A percentile compares a stretch with the other conserved stretches of the same genome.
phyloP scores from a whole-genome alignment of 2,113 vertebrate species.

The Eira barbara region DNA sequence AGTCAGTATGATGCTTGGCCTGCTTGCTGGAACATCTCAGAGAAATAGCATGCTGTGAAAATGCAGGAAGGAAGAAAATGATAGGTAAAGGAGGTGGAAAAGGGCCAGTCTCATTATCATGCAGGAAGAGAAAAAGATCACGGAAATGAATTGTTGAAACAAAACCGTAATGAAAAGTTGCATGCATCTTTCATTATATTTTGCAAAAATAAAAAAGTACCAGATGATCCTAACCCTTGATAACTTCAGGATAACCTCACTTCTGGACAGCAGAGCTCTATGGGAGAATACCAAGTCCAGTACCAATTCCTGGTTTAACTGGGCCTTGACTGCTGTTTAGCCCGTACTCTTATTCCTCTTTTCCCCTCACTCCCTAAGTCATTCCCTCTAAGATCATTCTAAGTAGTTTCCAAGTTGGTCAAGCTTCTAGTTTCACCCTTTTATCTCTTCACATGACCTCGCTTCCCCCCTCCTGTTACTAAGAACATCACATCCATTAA shows the following conservation, averaged over 20 bases:
- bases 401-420: neutral
- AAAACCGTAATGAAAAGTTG: slow-evolving; percentile 56
- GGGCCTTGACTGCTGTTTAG: neutral
- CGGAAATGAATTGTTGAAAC: slow-evolving; percentile 53
- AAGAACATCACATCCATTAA: neutral
- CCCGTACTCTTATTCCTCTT: neutral
- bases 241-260: neutral
- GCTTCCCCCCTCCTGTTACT: neutral
- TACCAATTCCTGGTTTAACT: neutral
- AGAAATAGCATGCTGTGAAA: slow-evolving; percentile 88
- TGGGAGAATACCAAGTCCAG: neutral
- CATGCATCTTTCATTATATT: neutral
- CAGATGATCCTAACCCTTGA: neutral
- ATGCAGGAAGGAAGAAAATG: slow-evolving; percentile 70
- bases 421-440: neutral
- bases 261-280: neutral
- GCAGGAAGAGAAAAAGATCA: slow-evolving; percentile 66
- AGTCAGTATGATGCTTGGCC: slow-evolving; percentile 86
- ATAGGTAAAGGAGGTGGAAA: slow-evolving; percentile 67
- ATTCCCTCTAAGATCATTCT: neutral
- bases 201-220: slow-evolving; percentile 21
- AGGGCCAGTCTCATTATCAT: slow-evolving; percentile 65
- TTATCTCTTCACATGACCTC: neutral
- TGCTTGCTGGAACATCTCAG: slow-evolving; percentile 84
- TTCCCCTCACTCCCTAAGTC: neutral